Evolutionary conservation across 1,140 invertebrate species (phyloP).

Genomic region (Apis mellifera): DNA sequence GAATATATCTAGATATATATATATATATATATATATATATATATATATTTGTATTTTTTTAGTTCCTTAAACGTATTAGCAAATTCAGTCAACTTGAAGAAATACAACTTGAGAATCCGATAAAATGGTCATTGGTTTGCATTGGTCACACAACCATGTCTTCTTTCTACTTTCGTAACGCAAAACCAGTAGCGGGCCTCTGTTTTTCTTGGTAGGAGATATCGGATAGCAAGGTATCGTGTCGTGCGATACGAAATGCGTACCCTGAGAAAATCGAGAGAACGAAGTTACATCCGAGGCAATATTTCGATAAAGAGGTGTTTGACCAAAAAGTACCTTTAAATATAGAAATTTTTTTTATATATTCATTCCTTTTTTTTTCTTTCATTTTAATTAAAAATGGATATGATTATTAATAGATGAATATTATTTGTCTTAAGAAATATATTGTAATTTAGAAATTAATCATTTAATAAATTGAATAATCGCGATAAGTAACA

Average conservation of each 20-base stretch:
- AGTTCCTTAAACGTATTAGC: background rate
- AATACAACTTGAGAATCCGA: background rate
- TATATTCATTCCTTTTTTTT: background rate
- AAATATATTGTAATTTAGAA: too few species aligned
- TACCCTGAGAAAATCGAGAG: slow-evolving; percentile 37
- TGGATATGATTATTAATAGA: too few species aligned
- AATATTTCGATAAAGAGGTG: slow-evolving; percentile 30
- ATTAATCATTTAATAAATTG: too few species aligned
- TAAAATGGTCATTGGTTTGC: slow-evolving; percentile 12
- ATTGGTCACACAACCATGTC: slow-evolving; percentile 3
- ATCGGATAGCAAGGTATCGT: slow-evolving; percentile 48
- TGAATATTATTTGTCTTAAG: too few species aligned
- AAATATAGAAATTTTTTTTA: slow-evolving; percentile 40
- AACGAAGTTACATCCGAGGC: background rate
- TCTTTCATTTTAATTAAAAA: background rate
- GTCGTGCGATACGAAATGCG: slow-evolving; percentile 45
- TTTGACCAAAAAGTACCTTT: background rate
- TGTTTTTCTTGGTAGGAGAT: slow-evolving; percentile 45
- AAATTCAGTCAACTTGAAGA: background rate
- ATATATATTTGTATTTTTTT: too few species aligned
- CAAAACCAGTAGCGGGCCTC: slow-evolving; percentile 40
- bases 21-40: too few species aligned
- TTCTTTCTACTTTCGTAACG: slow-evolving; percentile 36
- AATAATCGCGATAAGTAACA: too few species aligned
- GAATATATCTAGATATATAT: too few species aligned